Evolutionary conservation across 2,888 invertebrate species (phyloP).

Genomic region (Sphecodes monilicornis): DNA sequence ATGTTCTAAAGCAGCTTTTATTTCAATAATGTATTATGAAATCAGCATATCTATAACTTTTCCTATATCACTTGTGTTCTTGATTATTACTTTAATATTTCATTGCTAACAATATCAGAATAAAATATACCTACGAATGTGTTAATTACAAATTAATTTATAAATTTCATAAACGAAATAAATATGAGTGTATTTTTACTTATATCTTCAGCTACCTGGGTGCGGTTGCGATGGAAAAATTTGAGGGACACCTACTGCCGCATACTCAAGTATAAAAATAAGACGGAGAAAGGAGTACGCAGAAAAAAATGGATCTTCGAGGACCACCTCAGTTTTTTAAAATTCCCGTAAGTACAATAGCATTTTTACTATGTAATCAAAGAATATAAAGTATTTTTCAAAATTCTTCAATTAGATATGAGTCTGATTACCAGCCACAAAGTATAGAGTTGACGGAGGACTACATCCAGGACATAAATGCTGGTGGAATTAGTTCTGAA

Average conservation of each 20-base stretch:
- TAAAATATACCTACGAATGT: neutral
- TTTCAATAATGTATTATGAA: too few species aligned
- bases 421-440: slow-evolving; percentile 79
- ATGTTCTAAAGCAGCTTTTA: too few species aligned
- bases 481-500: slow-evolving; percentile 75
- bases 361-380: neutral
- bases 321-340: slow-evolving; percentile 80
- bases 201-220: slow-evolving; percentile 76
- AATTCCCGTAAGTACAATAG: slow-evolving; percentile 78
- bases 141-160: neutral
- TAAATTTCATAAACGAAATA: neutral
- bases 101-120: neutral
- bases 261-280: slow-evolving; percentile 81
- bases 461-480: slow-evolving; percentile 80
- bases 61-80: too few species aligned
- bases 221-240: slow-evolving; percentile 82
- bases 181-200: slow-evolving; percentile 23
- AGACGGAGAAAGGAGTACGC: slow-evolving; percentile 78
- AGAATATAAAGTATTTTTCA: neutral
- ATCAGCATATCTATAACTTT: too few species aligned
- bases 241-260: slow-evolving; percentile 82
- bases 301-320: slow-evolving; percentile 83
- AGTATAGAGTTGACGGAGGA: slow-evolving; percentile 79
- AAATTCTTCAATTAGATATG: slow-evolving; percentile 71
- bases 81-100: neutral